Percentiles rank a stretch among this genome's conserved stretches.
Conservation (phyloP, 2,113 vertebrate genomes). For the Pseudolaguvia tuberculata region DNA sequence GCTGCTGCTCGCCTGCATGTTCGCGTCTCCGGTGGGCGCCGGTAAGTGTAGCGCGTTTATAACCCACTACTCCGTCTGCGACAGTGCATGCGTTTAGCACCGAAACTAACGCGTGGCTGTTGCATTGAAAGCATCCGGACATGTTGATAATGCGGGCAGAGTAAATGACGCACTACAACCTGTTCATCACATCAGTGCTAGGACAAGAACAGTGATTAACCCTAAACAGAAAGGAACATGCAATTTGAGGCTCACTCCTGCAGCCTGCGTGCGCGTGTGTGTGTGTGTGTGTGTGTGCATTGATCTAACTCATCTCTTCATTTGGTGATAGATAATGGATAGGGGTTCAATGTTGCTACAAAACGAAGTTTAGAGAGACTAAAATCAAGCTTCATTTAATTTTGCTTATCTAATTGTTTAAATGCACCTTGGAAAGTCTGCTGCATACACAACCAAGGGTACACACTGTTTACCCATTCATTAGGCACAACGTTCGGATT, state of each 20-base stretch:
- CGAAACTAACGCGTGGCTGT: slow-evolving; percentile 3
- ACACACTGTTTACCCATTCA: not conserved
- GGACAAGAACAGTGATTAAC: not conserved
- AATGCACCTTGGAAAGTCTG: not conserved
- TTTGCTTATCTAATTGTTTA: not conserved
- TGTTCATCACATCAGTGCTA: slow-evolving; percentile 24
- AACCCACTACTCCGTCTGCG: not conserved
- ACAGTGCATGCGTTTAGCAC: not conserved
- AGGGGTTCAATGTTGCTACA: not conserved
- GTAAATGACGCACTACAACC: slow-evolving; percentile 20
- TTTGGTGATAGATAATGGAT: not conserved
- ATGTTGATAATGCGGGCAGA: slow-evolving; percentile 3
- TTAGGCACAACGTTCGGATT: not conserved
- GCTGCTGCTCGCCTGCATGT: slow-evolving; percentile 63
- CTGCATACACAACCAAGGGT: slow-evolving; percentile 18
- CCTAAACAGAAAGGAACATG: not conserved
- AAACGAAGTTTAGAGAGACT: slow-evolving; percentile 5
- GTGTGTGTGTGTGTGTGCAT: slow-evolving; percentile 5
- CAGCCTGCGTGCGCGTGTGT: not conserved
- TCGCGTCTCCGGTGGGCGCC: slow-evolving; percentile 61
- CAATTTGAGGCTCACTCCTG: not conserved
- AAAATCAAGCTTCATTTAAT: not conserved
- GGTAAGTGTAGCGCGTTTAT: slow-evolving; percentile 60
- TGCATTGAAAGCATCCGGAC: not conserved
- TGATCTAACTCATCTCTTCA: not conserved